Base-by-base conservation (phyloP, 2,888 invertebrate genomes). In the Eucera pruinosa region DNA sequence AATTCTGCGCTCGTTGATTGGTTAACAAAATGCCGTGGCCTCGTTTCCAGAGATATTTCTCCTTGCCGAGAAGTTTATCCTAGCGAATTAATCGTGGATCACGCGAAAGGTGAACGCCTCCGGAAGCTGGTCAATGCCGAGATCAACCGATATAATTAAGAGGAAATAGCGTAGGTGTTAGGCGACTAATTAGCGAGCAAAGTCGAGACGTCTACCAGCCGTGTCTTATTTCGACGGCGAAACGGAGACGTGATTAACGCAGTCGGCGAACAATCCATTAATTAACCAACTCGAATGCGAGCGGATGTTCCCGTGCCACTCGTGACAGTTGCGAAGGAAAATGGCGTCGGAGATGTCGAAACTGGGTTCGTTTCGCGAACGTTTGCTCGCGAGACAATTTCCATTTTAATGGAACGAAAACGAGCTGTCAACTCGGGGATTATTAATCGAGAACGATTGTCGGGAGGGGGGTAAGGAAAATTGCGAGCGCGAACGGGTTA, bases 181-280 rank as follows among this genome's bases (percentile, higher is more conserved):
- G 41, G 18, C 25, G 41, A 66, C 66, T 58, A 66, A 71, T 71
- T 58, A 25, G 52, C 33, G 33, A 1, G 15, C n/a, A n/a, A 50
- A 20, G 30, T 3, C 23, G 11, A 41, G 45, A 20, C 27, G 27
- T 15, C 20, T 3, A 5, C 15, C 20, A 11, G n/a, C 13, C 30
- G 54, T 20, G 23, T 45, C 57, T 70, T 70, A 43, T 43, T 57
- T 74, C 55, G 9, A 20, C 2, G 47, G 13, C 1, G 52, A 45
- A 39, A 66, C 58, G 23, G 18, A 45, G 58, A 39, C 66, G 27
- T 39, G 71, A 66, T 72, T 60, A 60, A 60, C 30, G 43, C 52
- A 6, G 30, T 18, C 20, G 18, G 15, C n/a, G 30, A 70, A 27
- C 36, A 25, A 70, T 62, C 52, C 52, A 43, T 78, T 61, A 69